Base-by-base conservation (phyloP, 2,797 vertebrate genomes). In the Thamnophis elegans region DNA sequence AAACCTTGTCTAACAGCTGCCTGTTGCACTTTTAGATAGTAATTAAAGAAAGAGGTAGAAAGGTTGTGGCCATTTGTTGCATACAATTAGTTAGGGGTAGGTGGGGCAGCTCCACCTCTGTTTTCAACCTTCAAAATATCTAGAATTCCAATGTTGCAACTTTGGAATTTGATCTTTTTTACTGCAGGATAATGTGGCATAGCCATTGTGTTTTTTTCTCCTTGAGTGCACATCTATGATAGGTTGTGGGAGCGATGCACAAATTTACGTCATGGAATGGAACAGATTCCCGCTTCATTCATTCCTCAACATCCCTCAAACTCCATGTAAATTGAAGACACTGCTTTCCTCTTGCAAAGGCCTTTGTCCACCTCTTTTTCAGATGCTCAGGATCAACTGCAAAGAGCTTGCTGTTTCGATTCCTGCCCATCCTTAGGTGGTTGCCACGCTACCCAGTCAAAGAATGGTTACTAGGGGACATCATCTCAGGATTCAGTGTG, bases 401-500 rank as follows among this genome's bases (percentile, higher is more conserved):
- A 89, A 98, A 98, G 93, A 96, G 91, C 60, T 96, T 97, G 85
- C 95, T 98, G 65, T 53, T 98, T 91, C 97, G 93, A 4, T 97
- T 97, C 93, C 93, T 99, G 47, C 99, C 99, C 1, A 94, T 99
- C 82, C 95, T 99, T 85, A 97, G 94, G 95, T 99, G 99, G 99
- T 95, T 99, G 92, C 99, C 99, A 26, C 98, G 97, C 59, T 99
- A 99, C 95, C 98, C 98, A 0, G 1, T 99, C 85, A 98, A 98
- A 96, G 99, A 99, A 88, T 99, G 99, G 96, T 98, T 99, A 20
- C 97, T 98, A 95, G 98, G 98, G 5, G 99, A 99, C 96, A 97
- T 99, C 2, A 87, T 98, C 60, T 98, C 99, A 0, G 99, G 99
- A 89, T 98, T 99, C 95, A 99, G 99, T 54, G 99, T 99, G 95